Evolutionary conservation across 2,113 vertebrate genomes (phyloP), one percentile per base, ranked within the genome.

Genomic region (Pagrus major): DNA sequence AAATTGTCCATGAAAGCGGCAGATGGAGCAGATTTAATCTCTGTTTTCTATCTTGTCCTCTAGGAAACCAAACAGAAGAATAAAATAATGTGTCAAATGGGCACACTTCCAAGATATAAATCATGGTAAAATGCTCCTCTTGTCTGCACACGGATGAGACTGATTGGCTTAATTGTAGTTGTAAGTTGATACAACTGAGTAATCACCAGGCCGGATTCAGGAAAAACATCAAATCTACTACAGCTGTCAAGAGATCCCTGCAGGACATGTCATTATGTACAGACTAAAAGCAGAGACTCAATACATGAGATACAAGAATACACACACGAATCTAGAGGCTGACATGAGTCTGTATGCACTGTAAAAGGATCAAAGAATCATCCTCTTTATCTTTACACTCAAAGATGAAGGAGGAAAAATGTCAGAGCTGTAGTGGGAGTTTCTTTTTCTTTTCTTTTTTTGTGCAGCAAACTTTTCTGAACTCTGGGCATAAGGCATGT

Each of bases 401-500:
- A 29, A 21, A 56, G 46, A 37, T 55, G 2, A 21, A 25, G 25
- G 49, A 33, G 20, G 14, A 29, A 80, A 52, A 9, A 39, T 54
- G 25, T 69, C 37, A 23, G 60, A 58, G 7, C 14, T 60, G 25
- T 42, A 49, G 61, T 58, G 29, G 39, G 67, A 18, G 9, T 39
- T 5, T 6, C 9, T 39, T 42, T 56, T 35, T 35, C 7, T 35
- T 35, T 35, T 35, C 49, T 35, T 55, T 35, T 25, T 52, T 5
- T 58, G 25, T 54, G 41, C 37, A 18, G 73, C 63, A 78, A 78
- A 85, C 63, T 68, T 76, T 76, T 86, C 46, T 90, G 82, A 89
- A 84, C 87, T 79, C 58, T 84, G 81, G 87, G 86, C 86, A 89
- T 84, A 47, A 86, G 82, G 76, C 87, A 92, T 90, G 85, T 89